These are phyloP conservation scores for Tokudaia muenninki DNA, from an alignment of 2,797 vertebrate genomes.

Conservation along the genomic window DNA sequence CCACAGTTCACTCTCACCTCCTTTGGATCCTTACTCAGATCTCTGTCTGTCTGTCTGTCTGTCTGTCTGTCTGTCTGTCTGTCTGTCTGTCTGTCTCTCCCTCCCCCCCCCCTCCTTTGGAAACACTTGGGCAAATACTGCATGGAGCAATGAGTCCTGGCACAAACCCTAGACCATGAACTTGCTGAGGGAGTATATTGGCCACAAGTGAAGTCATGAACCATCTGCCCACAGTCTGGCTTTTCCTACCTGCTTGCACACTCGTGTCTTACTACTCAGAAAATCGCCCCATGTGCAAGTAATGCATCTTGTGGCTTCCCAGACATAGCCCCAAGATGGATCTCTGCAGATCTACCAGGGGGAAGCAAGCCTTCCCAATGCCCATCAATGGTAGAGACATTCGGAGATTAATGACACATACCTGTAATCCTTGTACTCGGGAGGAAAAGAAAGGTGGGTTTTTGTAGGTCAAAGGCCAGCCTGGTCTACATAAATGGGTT, in stretches of 20 bases:
- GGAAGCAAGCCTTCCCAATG: not conserved
- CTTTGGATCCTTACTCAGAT: not conserved
- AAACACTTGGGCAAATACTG: not conserved
- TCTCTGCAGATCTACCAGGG: not conserved
- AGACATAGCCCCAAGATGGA: not conserved
- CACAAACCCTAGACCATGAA: not conserved
- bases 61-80: not conserved
- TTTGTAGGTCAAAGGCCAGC: not conserved
- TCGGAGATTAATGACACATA: not conserved
- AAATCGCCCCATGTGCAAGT: too few relatives aligned
- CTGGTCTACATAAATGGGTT: not conserved
- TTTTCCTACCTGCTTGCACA: not conserved
- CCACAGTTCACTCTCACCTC: not conserved
- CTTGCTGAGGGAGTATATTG: not conserved
- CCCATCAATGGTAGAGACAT: not conserved
- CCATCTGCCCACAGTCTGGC: not conserved
- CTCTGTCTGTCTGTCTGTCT: not conserved
- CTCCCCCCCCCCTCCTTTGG: not conserved
- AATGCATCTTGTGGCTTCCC: not conserved
- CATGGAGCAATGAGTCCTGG: not conserved
- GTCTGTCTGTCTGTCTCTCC: not conserved
- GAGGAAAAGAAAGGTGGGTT: not conserved
- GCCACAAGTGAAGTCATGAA: not conserved
- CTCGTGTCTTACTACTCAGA: not conserved
- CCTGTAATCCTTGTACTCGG: not conserved